Percentiles rank a stretch among this genome's conserved stretches.
These are phyloP conservation scores for Epinotia brunnichana DNA, from an alignment of 2,888 invertebrate genomes.

Conservation along the genomic window DNA sequence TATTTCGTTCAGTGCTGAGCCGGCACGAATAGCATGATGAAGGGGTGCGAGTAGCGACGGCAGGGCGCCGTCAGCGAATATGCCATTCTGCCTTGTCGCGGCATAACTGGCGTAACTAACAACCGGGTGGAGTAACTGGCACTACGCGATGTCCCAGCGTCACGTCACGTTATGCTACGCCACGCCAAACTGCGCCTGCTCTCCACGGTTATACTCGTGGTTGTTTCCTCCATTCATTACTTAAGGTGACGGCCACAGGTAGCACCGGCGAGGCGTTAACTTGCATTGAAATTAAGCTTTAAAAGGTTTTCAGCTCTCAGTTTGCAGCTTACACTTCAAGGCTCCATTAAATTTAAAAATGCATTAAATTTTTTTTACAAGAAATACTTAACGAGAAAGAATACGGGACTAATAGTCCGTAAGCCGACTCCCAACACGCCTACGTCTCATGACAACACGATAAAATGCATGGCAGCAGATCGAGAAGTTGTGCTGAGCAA, in stretches of 20 bases:
- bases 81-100: constrained; percentile 48
- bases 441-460: too few relatives aligned
- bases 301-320: constrained; percentile 13
- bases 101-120: constrained; percentile 33
- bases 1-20: constrained; percentile 55
- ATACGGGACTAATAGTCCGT: background rate
- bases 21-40: constrained; percentile 57
- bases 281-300: constrained; percentile 20
- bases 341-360: background rate
- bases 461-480: too few relatives aligned
- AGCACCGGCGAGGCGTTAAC: background rate
- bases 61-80: constrained; percentile 58
- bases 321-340: background rate
- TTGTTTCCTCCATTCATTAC: constrained; percentile 61
- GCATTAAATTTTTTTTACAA: background rate
- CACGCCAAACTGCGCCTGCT: constrained; percentile 3
- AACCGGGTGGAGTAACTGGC: background rate
- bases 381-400: background rate
- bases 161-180: background rate
- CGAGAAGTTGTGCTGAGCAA: too few relatives aligned
- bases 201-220: constrained; percentile 39
- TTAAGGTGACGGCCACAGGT: constrained; percentile 53
- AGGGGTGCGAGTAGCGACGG: constrained; percentile 51
- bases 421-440: too few relatives aligned
- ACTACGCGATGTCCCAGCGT: background rate